Evolutionary conservation across 2,888 invertebrate genomes (phyloP), one percentile per base, ranked within the genome.

Genomic region (Campoletis raptor): DNA sequence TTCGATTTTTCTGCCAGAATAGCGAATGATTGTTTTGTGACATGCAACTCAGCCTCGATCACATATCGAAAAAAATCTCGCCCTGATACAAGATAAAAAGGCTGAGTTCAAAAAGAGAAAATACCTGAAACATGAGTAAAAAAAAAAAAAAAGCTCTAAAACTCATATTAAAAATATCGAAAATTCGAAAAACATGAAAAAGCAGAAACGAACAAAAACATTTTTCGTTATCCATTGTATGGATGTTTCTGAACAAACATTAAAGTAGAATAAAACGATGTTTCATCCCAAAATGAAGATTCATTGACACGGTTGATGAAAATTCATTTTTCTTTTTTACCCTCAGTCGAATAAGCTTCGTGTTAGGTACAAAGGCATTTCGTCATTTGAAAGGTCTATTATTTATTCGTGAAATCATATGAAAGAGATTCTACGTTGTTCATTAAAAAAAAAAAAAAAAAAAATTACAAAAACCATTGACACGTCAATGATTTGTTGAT

Each of bases 21-120:
- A 82, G 78, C 86, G 84, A 85, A 85, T 85, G 86, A 85, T 87
- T 87, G 86, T 87, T 87, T 84, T 85, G 78, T 79, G 45, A 74
- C 78, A 77, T 81, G 78, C 54, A 69, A 73, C 61, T 81, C 45
- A 61, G 64, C 37, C 73, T 61, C 52, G 76, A 48, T 66, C 64
- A 74, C 81, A 45, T 36, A 78, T 15, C 52, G 69, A 48, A 70
- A 79, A 76, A 84, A 83, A 73, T 8, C 69, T 57, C 81, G 64
- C 48, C 45, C 42, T 74, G 64, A 21, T 2, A 48, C 37, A 72
- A 81, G 57, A 64, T 78, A 82, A 81, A 70, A 52, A 72, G 24
- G 18, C 4, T 9, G 12, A 45, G 12, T 45, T 10, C 2, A 10
- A 40, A 36, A 48, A 48, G n/a, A 36, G n/a, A 1, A 9, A 52